Evolutionary conservation across 2,113 vertebrate species (phyloP), one percentile per base, ranked within the genome.

Genomic region (Dipodomys stephensi): DNA sequence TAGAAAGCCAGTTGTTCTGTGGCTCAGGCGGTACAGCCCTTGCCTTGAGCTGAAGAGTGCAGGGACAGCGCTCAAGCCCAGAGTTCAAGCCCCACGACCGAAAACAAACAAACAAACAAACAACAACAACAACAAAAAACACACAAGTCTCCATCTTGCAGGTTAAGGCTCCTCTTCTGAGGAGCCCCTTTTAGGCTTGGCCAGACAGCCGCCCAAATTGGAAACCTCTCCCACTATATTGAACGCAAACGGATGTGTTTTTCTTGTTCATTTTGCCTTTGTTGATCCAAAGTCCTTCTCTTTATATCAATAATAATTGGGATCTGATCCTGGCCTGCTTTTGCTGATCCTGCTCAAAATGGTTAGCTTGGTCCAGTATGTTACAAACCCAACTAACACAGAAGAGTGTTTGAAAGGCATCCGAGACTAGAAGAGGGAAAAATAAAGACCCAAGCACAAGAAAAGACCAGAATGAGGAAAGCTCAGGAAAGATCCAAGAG

Each of bases 101-200:
- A 39, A 39, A 39, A 39, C 5, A 39, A 39, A 1, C 39, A 39
- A 39, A 39, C 39, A 39, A 3, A 39, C 35, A 39, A 2, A 39
- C 35, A 39, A n/a, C n/a, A n/a, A n/a, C n/a, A n/a, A n/a, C n/a
- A n/a, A n/a, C n/a, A n/a, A n/a, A 3, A 39, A 3, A 39, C 35
- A 39, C 53, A 73, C 76, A 53, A 39, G 85, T 86, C 94, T 87
- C 77, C 88, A 88, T 86, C 67, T 88, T 92, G 88, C 46, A 39
- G 35, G 80, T 44, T 53, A 22, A 10, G 35, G 39, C 39, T 39
- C 60, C 35, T 64, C 78, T 32, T 62, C 32, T 8, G 25, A 6
- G 35, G 69, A 68, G 32, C 1, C 18, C 28, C 9, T 2, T 15
- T 62, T 39, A 10, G 32, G n/a, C 72, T n/a, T n/a, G n/a, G 2